A percentile compares a stretch with the other conserved stretches of the same genome.
These are phyloP conservation scores for Oncorhynchus gorbuscha DNA, from an alignment of 2,113 vertebrate species.

Conservation along the genomic window DNA sequence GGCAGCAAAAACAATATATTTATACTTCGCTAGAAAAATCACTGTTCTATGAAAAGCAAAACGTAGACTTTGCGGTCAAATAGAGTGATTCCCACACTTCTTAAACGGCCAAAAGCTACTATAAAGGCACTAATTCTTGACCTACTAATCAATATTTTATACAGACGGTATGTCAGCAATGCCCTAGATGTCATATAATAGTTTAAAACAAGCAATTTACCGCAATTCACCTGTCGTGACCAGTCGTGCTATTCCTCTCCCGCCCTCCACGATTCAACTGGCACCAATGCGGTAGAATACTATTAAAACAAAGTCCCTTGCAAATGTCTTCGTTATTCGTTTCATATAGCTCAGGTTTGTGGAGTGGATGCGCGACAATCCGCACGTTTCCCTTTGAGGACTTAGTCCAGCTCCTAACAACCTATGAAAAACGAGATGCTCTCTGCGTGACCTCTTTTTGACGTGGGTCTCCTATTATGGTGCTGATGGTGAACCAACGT, in stretches of 20 bases:
- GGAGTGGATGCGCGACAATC: constrained; percentile 38
- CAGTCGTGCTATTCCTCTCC: background rate
- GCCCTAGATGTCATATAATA: background rate
- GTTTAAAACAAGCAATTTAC: background rate
- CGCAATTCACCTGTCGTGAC: constrained; percentile 48
- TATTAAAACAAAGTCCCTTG: background rate
- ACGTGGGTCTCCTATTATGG: constrained; percentile 8
- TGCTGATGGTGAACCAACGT: too few relatives aligned
- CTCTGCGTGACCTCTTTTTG: constrained; percentile 5
- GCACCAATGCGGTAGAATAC: background rate
- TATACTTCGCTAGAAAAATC: too few relatives aligned
- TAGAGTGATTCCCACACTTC: too few relatives aligned
- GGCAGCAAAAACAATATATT: too few relatives aligned
- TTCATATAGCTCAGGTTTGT: background rate
- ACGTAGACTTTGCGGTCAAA: too few relatives aligned
- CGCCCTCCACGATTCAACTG: background rate
- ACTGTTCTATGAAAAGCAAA: too few relatives aligned
- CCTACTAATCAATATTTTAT: too few relatives aligned
- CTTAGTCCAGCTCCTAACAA: constrained; percentile 14
- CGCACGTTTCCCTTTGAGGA: constrained; percentile 56
- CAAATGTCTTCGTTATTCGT: constrained; percentile 1
- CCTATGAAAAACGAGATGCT: constrained; percentile 29
- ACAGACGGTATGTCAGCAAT: background rate
- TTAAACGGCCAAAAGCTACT: too few relatives aligned
- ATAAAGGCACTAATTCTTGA: too few relatives aligned